Evolutionary conservation across 2,797 vertebrate species (phyloP), one percentile per base, ranked within the genome.

Genomic region (Gorsachius magnificus): DNA sequence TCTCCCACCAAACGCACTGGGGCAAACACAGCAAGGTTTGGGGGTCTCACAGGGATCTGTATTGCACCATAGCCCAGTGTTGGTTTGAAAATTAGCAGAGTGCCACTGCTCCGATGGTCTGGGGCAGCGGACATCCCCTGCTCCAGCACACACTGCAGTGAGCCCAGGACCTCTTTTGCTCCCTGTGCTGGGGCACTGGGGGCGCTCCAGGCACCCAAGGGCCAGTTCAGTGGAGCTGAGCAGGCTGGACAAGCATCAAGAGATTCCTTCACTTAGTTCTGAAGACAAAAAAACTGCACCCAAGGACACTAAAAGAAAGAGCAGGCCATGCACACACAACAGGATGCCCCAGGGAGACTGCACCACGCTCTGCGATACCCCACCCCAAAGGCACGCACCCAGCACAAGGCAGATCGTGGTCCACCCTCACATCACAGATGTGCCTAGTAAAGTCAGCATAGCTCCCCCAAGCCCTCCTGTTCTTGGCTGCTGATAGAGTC

Each of bases 331-430:
- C 28, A 1, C 2, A 6, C 31, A 2, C 4, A 41, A 5, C 8
- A 3, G 0, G 12, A 31, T 29, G 35, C 6, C n/a, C 71, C 13
- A 14, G 21, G 28, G 24, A 75, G 14, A 1, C 5, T 3, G 31
- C 38, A 25, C 7, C 33, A 1, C 4, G n/a, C 38, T 48, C 29
- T 31, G 50, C 7, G 16, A 53, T 3, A 41, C 5, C 51, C 48
- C 60, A 50, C 14, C 54, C 63, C 2, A 1, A 86, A 11, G 1
- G 0, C 35, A 48, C 0, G 1, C 13, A 48, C n/a, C 9, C 69
- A 60, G 60, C 54, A 18, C 29, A 4, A 29, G 41, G 64, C 63
- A 78, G 16, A 4, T 2, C 24, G 35, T 35, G 25, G 60, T 53
- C 51, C 58, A 68, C 38, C 48, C 60, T 54, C 60, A 7, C 36